Percentiles rank a stretch among this genome's conserved stretches.
Evolutionary conservation across 2,888 invertebrate species (phyloP).

Genomic region (Antheraea assamensis): DNA sequence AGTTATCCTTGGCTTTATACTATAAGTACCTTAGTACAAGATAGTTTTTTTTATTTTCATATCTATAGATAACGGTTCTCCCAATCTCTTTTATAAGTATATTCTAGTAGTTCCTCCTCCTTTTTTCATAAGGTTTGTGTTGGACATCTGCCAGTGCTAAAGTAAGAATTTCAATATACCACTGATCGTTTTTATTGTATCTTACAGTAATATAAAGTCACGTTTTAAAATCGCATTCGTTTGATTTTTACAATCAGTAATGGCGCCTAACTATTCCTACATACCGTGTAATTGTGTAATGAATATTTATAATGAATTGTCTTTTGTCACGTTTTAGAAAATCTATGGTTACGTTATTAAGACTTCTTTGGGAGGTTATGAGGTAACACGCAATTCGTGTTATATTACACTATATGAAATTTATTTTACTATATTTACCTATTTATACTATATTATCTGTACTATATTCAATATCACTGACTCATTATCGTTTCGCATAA

Average conservation of each 20-base stretch:
- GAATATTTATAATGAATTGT: not conserved
- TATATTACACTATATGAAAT: not conserved
- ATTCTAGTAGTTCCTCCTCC: not conserved
- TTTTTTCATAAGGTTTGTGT: not conserved
- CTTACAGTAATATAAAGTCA: not conserved
- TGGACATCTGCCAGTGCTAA: not conserved
- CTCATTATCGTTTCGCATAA: no score
- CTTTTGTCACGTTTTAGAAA: slow-evolving; percentile 4
- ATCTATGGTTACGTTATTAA: not conserved
- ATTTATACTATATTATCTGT: no score
- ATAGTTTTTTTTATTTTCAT: no score
- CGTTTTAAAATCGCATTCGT: not conserved
- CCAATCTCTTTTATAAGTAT: not conserved
- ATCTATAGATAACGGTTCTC: not conserved
- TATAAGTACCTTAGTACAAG: no score
- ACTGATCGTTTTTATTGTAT: slow-evolving; percentile 13
- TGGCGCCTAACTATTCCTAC: slow-evolving; percentile 2
- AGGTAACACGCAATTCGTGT: not conserved
- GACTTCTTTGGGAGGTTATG: not conserved
- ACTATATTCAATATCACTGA: no score
- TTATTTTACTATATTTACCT: no score
- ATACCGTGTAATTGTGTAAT: not conserved
- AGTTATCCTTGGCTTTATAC: no score
- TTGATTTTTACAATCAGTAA: not conserved
- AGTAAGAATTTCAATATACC: not conserved